Evolutionary conservation across 2,888 invertebrate genomes (phyloP).

Genomic region (Coenonympha glycerion): DNA sequence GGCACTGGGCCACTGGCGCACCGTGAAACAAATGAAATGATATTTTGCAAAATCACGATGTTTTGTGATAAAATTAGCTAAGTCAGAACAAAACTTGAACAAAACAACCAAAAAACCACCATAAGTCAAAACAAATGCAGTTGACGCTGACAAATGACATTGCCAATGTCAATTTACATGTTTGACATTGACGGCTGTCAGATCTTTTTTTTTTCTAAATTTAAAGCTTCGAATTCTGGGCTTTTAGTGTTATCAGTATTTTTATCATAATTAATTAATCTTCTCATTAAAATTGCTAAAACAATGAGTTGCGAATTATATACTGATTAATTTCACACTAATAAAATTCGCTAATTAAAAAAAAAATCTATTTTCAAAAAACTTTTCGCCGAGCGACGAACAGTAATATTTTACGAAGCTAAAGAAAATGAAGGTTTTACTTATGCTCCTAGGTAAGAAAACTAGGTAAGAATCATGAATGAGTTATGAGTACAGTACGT

Average conservation of each 20-base stretch:
- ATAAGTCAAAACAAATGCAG: neutral
- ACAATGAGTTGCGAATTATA: neutral
- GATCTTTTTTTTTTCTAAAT: too few species aligned
- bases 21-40: too few species aligned
- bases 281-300: neutral
- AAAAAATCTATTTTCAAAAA: neutral
- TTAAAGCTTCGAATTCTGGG: too few species aligned
- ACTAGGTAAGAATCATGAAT: neutral
- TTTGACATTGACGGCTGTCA: too few species aligned
- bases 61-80: neutral
- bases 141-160: neutral
- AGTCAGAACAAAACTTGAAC: too few species aligned
- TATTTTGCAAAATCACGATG: conserved; percentile 3
- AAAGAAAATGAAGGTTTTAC: neutral
- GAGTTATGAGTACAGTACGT: neutral
- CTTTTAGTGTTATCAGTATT: neutral
- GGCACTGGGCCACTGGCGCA: too few species aligned
- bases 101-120: neutral
- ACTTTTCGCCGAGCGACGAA: neutral
- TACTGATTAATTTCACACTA: conserved; percentile 28
- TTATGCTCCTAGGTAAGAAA: neutral
- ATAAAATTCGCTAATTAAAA: conserved; percentile 29
- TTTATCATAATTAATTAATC: neutral
- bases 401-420: neutral
- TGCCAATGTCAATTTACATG: too few species aligned